Conservation (phyloP, 1,140 invertebrate genomes). For the Pseudomyrmex dendroicus region DNA sequence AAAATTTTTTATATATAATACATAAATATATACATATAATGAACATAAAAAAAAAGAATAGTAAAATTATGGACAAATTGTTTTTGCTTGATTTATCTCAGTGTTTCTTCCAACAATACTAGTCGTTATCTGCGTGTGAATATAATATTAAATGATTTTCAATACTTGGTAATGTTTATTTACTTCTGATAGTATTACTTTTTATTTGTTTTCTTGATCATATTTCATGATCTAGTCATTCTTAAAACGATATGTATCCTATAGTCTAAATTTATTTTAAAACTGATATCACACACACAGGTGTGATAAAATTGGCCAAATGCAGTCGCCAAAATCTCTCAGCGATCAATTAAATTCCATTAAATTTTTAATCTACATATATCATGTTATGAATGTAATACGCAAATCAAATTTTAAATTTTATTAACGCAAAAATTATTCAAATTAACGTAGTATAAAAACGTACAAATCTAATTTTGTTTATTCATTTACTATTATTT, state of each 20-base stretch:
- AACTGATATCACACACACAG: too few relatives aligned
- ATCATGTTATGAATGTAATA: neutral
- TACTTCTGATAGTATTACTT: neutral
- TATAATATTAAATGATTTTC: constrained; percentile 32
- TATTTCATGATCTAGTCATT: too few relatives aligned
- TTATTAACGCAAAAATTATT: neutral
- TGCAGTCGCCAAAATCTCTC: too few relatives aligned
- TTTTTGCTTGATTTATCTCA: constrained; percentile 15
- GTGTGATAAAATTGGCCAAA: too few relatives aligned
- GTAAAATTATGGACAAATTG: neutral
- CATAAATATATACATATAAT: too few relatives aligned
- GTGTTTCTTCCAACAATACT: constrained; percentile 22
- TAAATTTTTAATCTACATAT: constrained; percentile 5
- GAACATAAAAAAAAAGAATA: too few relatives aligned
- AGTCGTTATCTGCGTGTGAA: constrained; percentile 29
- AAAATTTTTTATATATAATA: neutral
- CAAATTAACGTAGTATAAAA: neutral
- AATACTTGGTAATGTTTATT: constrained; percentile 40
- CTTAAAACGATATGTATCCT: too few relatives aligned
- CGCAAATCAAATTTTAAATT: neutral
- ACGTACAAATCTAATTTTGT: neutral
- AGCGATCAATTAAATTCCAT: neutral
- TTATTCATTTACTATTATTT: neutral
- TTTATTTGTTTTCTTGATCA: too few relatives aligned
- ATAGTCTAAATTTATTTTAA: too few relatives aligned